These are phyloP conservation scores for Dipodomys stephensi DNA, from an alignment of 2,113 vertebrate genomes.

Conservation along the genomic window DNA sequence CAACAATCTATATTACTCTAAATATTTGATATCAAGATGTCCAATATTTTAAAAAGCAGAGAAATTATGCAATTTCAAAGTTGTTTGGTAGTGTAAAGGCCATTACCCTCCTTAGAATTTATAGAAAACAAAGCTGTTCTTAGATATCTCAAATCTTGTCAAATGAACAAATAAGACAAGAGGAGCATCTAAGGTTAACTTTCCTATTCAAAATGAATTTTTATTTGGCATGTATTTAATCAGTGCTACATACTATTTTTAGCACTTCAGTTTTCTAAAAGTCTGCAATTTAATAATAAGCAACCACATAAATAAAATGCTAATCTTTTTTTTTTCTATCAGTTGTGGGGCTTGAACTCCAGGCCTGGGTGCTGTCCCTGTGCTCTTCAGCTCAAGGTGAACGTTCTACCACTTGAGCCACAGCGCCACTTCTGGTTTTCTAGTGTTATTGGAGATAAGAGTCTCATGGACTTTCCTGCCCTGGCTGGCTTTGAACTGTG, in stretches of 20 bases:
- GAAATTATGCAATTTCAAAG: not conserved
- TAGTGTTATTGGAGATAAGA: too few relatives aligned
- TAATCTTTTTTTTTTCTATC: too few relatives aligned
- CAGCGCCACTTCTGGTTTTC: too few relatives aligned
- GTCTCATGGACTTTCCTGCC: too few relatives aligned
- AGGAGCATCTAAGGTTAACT: not conserved
- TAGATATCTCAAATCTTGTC: not conserved
- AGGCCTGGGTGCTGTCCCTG: too few relatives aligned
- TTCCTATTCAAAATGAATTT: not conserved
- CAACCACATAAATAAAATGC: not conserved
- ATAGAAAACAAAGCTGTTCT: not conserved
- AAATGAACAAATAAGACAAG: conserved; percentile 5
- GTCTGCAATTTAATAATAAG: not conserved
- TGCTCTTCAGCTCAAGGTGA: too few relatives aligned
- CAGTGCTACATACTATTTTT: not conserved
- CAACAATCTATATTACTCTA: not conserved
- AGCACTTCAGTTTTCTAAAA: not conserved
- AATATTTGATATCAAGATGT: not conserved
- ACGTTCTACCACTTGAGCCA: too few relatives aligned
- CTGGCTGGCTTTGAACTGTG: too few relatives aligned
- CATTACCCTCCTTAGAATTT: not conserved
- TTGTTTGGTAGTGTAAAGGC: not conserved
- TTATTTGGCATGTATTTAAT: not conserved
- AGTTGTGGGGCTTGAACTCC: too few relatives aligned
- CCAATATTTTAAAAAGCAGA: not conserved